Percentiles rank a stretch among this genome's conserved stretches.
Evolutionary conservation across 2,797 vertebrate species (phyloP).

Genomic region (Cossypha heuglini): DNA sequence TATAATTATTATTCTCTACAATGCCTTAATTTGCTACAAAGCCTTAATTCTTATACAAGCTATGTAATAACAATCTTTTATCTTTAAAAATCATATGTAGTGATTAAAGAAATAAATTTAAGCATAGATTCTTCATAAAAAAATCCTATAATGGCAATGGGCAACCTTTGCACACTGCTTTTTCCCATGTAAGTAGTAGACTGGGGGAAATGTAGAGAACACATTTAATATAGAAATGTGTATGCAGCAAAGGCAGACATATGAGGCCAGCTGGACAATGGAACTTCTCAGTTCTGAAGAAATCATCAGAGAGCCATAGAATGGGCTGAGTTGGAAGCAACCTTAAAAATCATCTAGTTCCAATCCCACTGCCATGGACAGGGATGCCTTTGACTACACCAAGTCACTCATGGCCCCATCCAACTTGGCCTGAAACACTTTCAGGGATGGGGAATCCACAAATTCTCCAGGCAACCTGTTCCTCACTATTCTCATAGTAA

Average conservation of each 20-base stretch:
- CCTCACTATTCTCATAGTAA: neutral
- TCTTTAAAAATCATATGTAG: conserved; percentile 7
- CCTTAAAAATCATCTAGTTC: neutral
- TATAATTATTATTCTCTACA: neutral
- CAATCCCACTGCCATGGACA: neutral
- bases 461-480: neutral
- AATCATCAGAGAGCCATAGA: neutral
- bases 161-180: neutral
- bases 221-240: neutral
- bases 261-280: neutral
- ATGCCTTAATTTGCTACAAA: neutral
- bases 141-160: neutral
- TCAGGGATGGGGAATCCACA: neutral
- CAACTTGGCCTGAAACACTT: neutral
- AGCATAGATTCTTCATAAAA: neutral
- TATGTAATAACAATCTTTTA: neutral
- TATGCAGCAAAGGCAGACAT: neutral
- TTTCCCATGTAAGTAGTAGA: neutral
- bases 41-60: neutral
- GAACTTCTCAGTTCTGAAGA: neutral
- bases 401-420: neutral
- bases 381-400: neutral
- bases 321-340: accelerated
- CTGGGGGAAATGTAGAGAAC: neutral
- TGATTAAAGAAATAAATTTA: conserved; percentile 1